Percentiles rank a stretch among this genome's conserved stretches.
Evolutionary conservation across 2,797 vertebrate genomes (phyloP).

Genomic region (Sebastes minor): DNA sequence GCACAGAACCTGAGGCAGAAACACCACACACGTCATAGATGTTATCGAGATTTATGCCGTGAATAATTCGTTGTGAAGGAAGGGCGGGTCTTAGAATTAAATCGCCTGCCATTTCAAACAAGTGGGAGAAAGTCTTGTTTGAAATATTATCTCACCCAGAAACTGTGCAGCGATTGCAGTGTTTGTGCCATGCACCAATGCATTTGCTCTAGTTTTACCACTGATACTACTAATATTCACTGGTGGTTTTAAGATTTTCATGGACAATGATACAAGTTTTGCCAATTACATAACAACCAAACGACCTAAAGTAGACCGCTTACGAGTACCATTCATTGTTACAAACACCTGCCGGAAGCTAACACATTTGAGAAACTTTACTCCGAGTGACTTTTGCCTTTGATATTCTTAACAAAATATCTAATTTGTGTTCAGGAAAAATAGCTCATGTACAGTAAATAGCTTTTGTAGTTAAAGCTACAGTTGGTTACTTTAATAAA

Average conservation of each 20-base stretch:
- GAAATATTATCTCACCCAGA: neutral
- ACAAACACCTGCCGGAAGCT: neutral
- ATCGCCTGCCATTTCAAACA: slow-evolving; percentile 2
- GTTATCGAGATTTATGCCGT: slow-evolving; percentile 20
- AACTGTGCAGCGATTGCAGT: neutral
- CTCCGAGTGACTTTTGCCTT: neutral
- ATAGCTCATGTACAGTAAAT: neutral
- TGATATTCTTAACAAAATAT: neutral
- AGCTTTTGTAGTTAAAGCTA: neutral
- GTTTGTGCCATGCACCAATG: neutral
- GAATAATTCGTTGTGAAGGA: slow-evolving; percentile 10
- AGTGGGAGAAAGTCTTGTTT: neutral
- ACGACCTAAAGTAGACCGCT: neutral
- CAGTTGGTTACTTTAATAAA: neutral
- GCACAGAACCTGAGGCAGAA: slow-evolving; percentile 10
- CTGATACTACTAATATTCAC: neutral
- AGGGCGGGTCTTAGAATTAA: neutral
- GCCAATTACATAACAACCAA: neutral
- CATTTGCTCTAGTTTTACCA: neutral
- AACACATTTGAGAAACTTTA: neutral
- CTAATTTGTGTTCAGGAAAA: neutral
- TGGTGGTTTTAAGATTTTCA: neutral
- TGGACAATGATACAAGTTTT: neutral
- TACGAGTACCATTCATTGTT: neutral
- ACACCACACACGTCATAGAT: slow-evolving; percentile 13